phyloP scores from a whole-genome alignment of 1,140 invertebrate species.

The Vollenhovia emeryi region DNA sequence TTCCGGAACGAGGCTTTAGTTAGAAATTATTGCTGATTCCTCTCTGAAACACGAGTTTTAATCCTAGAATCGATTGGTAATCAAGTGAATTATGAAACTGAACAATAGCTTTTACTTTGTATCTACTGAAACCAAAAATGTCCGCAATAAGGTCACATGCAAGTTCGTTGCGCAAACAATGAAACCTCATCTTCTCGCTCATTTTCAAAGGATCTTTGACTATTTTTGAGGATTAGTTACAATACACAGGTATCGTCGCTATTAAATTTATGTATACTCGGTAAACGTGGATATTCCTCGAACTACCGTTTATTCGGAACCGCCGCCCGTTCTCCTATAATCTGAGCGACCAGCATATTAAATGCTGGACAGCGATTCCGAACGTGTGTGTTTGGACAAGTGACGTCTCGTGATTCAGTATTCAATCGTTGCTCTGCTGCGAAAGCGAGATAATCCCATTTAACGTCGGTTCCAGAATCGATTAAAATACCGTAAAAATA shows the following conservation, averaged over 20 bases:
- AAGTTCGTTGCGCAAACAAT: background rate
- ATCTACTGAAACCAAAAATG: background rate
- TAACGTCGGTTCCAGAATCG: slow-evolving; percentile 9
- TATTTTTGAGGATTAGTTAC: background rate
- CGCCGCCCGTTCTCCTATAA: background rate
- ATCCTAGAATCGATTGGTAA: background rate
- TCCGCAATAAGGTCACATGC: background rate
- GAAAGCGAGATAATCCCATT: background rate
- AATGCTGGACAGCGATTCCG: background rate
- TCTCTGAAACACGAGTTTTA: background rate
- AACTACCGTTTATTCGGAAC: background rate
- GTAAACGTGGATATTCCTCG: background rate
- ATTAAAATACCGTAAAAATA: background rate
- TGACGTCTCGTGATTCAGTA: slow-evolving; percentile 14
- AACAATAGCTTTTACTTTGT: background rate
- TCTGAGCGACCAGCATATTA: background rate
- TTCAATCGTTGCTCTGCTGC: background rate
- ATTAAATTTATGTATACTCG: background rate
- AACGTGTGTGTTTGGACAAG: slow-evolving; percentile 18
- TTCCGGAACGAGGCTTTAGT: background rate
- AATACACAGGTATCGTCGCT: background rate
- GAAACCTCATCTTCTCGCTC: background rate
- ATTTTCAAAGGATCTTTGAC: background rate
- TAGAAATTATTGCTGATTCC: background rate
- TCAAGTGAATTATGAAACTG: background rate